phyloP scores from a whole-genome alignment of 2,797 vertebrate genomes.

The Agapornis canus region DNA sequence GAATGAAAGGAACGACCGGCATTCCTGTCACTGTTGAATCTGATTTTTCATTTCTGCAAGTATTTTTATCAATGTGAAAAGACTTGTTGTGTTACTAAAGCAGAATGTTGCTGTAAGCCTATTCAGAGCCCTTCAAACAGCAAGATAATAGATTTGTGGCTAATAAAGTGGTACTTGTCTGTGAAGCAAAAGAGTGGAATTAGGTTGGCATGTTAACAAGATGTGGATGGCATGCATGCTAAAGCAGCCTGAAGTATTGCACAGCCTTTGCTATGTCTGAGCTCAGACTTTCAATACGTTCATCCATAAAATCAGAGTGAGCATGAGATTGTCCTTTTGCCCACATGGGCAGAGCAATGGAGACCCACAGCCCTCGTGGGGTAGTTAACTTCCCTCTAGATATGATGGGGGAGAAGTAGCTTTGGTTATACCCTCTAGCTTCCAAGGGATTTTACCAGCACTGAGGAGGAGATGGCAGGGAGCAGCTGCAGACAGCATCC shows the following conservation, averaged over 20 bases:
- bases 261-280: not conserved
- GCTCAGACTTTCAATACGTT: not conserved
- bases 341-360: accelerated
- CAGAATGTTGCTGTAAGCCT: slow-evolving; percentile 48
- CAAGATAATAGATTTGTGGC: slow-evolving; percentile 57
- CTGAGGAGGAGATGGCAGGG: not conserved
- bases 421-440: not conserved
- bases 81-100: slow-evolving; percentile 53
- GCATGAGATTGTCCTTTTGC: not conserved
- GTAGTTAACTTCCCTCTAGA: not conserved
- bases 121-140: slow-evolving; percentile 58
- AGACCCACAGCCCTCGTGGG: accelerated
- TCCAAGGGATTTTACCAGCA: not conserved
- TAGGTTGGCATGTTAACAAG: slow-evolving; percentile 63
- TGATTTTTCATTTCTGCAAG: slow-evolving; percentile 65
- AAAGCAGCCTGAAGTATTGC: slow-evolving; percentile 16
- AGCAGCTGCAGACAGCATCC: accelerated
- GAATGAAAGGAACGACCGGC: slow-evolving; percentile 71
- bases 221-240: not conserved
- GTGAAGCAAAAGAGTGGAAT: slow-evolving; percentile 67
- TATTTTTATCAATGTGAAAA: slow-evolving; percentile 71
- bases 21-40: slow-evolving; percentile 71
- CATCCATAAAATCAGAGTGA: not conserved
- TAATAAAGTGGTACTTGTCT: slow-evolving; percentile 73
- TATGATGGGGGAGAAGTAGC: not conserved